Evolutionary conservation across 2,113 vertebrate species (phyloP).

Genomic region (Oxyruncus cristatus): DNA sequence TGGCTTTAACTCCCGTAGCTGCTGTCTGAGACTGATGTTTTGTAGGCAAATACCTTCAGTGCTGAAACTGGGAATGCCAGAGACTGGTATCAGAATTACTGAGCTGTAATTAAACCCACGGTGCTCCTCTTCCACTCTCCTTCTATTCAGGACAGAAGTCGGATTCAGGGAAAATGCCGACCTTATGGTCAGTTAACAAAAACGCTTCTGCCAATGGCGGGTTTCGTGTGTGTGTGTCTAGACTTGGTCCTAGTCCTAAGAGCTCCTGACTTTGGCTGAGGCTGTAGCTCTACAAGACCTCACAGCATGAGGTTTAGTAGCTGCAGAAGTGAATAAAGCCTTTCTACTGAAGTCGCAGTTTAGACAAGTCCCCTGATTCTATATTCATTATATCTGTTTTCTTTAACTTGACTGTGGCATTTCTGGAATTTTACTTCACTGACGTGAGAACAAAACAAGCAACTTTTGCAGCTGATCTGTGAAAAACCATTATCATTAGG

Average conservation of each 20-base stretch:
- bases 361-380: neutral
- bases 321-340: neutral
- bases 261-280: neutral
- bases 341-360: neutral
- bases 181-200: neutral
- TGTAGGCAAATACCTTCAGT: neutral
- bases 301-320: neutral
- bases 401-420: neutral
- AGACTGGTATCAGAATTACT: neutral
- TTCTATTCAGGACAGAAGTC: neutral
- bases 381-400: neutral
- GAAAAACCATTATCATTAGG: constrained; percentile 48
- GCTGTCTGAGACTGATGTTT: neutral
- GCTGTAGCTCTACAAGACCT: neutral
- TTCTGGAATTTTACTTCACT: constrained; percentile 37
- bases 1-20: neutral
- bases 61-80: neutral
- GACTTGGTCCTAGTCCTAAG: neutral
- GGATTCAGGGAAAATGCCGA: accelerated
- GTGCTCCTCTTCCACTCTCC: neutral
- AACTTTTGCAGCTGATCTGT: constrained; percentile 49
- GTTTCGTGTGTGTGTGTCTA: neutral
- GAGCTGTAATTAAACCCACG: neutral
- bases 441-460: constrained; percentile 35
- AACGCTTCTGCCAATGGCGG: accelerated